A percentile compares a stretch with the other conserved stretches of the same genome.
Conservation (phyloP, 2,888 invertebrate genomes). For the Colletes collaris region DNA sequence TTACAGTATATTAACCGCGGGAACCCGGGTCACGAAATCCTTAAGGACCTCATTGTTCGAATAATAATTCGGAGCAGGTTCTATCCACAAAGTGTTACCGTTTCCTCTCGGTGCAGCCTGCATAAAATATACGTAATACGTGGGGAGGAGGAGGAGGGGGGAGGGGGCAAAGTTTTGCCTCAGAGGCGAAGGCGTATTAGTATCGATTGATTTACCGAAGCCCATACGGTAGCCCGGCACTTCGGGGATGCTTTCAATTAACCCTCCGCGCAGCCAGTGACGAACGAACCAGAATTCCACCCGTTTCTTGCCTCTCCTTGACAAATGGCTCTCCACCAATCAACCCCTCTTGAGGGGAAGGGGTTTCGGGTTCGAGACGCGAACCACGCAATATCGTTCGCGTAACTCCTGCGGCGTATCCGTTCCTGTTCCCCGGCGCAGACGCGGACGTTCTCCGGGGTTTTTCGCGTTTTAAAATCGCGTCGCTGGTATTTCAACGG, state of each 20-base stretch:
- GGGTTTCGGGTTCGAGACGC: constrained; percentile 55
- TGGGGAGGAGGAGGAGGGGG: too few species aligned
- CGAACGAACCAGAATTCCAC: constrained; percentile 70
- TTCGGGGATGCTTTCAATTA: constrained; percentile 70
- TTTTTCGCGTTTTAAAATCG: constrained; percentile 51
- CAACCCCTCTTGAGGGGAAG: constrained; percentile 45
- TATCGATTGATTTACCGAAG: constrained; percentile 59
- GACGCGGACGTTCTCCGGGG: constrained; percentile 6
- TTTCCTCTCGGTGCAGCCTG: neutral
- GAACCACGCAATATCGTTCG: constrained; percentile 51
- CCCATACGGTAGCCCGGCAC: constrained; percentile 38
- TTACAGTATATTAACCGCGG: neutral
- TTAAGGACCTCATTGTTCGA: neutral
- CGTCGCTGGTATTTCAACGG: constrained; percentile 38
- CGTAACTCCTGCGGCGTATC: constrained; percentile 38
- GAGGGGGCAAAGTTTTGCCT: neutral
- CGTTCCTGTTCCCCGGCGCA: constrained; percentile 4
- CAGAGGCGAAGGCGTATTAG: constrained; percentile 21
- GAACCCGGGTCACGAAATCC: neutral
- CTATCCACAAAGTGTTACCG: neutral
- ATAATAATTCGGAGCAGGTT: constrained; percentile 3
- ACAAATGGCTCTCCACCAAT: constrained; percentile 71
- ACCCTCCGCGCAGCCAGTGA: constrained; percentile 69
- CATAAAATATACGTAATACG: constrained; percentile 1
- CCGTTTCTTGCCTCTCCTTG: constrained; percentile 71